Evolutionary conservation across 2,113 vertebrate species (phyloP).

Genomic region (Canis aureus): DNA sequence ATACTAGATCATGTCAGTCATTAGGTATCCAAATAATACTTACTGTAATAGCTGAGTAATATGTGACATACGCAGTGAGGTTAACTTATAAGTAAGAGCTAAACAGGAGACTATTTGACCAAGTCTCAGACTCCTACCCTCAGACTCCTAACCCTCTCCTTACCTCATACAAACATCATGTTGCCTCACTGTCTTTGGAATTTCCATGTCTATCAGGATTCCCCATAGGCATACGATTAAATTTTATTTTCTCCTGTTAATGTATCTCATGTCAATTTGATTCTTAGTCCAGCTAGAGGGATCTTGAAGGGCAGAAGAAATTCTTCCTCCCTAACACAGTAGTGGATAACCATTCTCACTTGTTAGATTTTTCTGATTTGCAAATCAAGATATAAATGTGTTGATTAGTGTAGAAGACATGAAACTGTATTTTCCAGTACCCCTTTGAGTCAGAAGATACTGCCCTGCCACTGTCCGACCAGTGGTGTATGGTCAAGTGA

Average conservation of each 20-base stretch:
- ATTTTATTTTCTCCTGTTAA: not conserved
- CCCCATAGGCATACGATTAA: not conserved
- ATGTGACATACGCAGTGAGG: not conserved
- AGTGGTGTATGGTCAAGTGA: not conserved
- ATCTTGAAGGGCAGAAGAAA: not conserved
- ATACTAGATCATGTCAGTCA: not conserved
- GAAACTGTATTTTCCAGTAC: not conserved
- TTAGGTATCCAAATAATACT: conserved; percentile 27
- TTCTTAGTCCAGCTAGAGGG: not conserved
- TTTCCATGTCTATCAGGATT: not conserved
- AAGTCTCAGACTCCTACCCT: not conserved
- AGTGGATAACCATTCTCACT: not conserved
- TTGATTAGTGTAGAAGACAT: not conserved
- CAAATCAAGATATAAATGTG: not conserved
- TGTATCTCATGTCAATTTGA: not conserved
- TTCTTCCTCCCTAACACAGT: not conserved
- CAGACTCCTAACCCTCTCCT: not conserved
- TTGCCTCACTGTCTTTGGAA: not conserved
- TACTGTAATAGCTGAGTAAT: not conserved
- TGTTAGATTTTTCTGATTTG: conserved; percentile 9
- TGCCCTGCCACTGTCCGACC: not conserved
- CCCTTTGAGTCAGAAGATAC: not conserved
- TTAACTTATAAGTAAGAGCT: not conserved
- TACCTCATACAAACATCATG: not conserved
- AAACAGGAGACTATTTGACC: not conserved